Percentiles rank a stretch among this genome's conserved stretches.
Conservation (phyloP, 2,888 invertebrate genomes). For the Hedya salicella region DNA sequence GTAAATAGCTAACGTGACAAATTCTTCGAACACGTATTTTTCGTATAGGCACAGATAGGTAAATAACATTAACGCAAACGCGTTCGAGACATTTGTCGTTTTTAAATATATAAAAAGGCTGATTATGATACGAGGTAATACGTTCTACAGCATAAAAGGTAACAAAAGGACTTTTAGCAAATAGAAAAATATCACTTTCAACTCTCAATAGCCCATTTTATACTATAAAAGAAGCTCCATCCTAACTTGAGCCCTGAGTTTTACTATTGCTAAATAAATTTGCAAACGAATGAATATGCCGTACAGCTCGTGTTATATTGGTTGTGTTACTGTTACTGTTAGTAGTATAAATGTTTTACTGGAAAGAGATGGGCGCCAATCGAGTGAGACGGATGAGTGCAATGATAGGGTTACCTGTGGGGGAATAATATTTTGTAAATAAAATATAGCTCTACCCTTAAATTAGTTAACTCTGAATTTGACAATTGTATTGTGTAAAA, state of each 20-base stretch:
- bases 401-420: slow-evolving; percentile 1
- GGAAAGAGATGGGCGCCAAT: background rate
- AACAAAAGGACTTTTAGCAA: too few species aligned
- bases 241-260: background rate
- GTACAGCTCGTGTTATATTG: background rate
- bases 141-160: too few species aligned
- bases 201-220: background rate
- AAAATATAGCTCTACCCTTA: too few species aligned
- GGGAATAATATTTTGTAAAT: background rate
- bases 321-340: background rate
- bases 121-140: too few species aligned
- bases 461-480: too few species aligned
- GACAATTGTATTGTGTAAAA: too few species aligned
- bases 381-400: slow-evolving; percentile 4
- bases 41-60: too few species aligned
- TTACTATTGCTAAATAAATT: background rate
- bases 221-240: background rate
- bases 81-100: too few species aligned
- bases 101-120: too few species aligned
- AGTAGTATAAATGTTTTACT: background rate
- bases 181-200: background rate
- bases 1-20: too few species aligned
- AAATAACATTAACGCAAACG: too few species aligned
- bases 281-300: background rate
- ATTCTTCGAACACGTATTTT: too few species aligned